Base-by-base conservation (phyloP, 2,888 invertebrate species). In the Entomobrya proxima region DNA sequence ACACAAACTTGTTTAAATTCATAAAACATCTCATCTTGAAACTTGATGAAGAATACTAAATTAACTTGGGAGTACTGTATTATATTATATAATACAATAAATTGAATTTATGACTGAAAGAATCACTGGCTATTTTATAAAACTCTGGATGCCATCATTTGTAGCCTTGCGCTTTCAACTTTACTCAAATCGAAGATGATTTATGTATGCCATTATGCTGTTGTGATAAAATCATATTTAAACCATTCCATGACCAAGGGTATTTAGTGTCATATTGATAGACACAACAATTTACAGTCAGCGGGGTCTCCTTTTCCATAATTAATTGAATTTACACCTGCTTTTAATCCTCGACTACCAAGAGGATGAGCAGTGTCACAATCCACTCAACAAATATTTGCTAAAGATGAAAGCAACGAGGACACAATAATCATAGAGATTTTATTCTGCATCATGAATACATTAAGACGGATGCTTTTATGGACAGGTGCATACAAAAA, bases 251-350 rank as follows among this genome's bases (percentile, higher is more conserved):
- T 81, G 80, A 81, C 80, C 52, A 72, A 81, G 40, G 18, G 58
- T 69, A 81, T 69, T 81, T 81, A 72, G 44, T 69, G 80, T 72
- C 80, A 81, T 37, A 69, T 50, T 72, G 80, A 67, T 50, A 24
- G 80, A 81, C 35, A 58, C n/a, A 30, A 72, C 72, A 81, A 72
- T 81, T 58, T 72, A 32, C 72, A 27, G 80, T 40, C 80, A 81
- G 80, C 72, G 35, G 69, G 80, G 40, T 58, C 40, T 55, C 72
- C 50, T 79, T 67, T 55, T 69, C 37, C 40, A 81, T 58, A 81
- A 81, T 81, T 81, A 81, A 81, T 81, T 81, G 80, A 72, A 81
- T 81, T 81, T 81, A 72, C 80, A 81, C 80, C 80, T 81, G 79
- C 69, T 69, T 40, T 27, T 30, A 52, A 52, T 35, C 21, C 30